Percentiles rank a stretch among this genome's conserved stretches.
Conservation (phyloP, 2,797 vertebrate species). For the Anolis apletophallus region DNA sequence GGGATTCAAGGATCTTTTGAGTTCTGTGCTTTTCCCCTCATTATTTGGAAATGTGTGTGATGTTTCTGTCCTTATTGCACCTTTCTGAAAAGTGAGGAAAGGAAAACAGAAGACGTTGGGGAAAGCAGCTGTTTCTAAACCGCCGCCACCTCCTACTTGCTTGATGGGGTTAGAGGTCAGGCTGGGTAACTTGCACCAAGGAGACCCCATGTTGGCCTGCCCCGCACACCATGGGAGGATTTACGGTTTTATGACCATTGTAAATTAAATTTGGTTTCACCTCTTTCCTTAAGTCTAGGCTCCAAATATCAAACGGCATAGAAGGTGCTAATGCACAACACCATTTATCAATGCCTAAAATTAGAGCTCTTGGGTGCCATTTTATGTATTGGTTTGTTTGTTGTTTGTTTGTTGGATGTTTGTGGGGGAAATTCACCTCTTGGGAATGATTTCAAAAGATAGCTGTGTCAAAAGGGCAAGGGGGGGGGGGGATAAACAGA, state of each 20-base stretch:
- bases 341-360: slow-evolving; percentile 74
- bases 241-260: slow-evolving; percentile 75
- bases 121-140: slow-evolving; percentile 48
- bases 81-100: slow-evolving; percentile 29
- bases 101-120: slow-evolving; percentile 32
- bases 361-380: slow-evolving; percentile 51
- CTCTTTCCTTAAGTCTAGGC: slow-evolving; percentile 53
- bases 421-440: not conserved
- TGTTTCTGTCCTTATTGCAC: not conserved
- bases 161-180: slow-evolving; percentile 67
- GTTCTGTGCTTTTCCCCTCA: not conserved
- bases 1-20: not conserved
- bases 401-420: not conserved
- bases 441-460: not conserved
- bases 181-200: slow-evolving; percentile 59
- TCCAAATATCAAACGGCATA: slow-evolving; percentile 73
- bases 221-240: slow-evolving; percentile 47
- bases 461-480: too few relatives aligned
- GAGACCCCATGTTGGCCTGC: slow-evolving; percentile 64
- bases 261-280: slow-evolving; percentile 80
- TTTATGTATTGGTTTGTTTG: not conserved
- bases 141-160: slow-evolving; percentile 40
- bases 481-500: too few relatives aligned
- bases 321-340: slow-evolving; percentile 78
- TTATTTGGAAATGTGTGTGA: not conserved